Percentiles rank a stretch among this genome's conserved stretches.
These are phyloP conservation scores for Helobdella robusta DNA, from an alignment of 2,888 invertebrate genomes.

Conservation along the genomic window DNA sequence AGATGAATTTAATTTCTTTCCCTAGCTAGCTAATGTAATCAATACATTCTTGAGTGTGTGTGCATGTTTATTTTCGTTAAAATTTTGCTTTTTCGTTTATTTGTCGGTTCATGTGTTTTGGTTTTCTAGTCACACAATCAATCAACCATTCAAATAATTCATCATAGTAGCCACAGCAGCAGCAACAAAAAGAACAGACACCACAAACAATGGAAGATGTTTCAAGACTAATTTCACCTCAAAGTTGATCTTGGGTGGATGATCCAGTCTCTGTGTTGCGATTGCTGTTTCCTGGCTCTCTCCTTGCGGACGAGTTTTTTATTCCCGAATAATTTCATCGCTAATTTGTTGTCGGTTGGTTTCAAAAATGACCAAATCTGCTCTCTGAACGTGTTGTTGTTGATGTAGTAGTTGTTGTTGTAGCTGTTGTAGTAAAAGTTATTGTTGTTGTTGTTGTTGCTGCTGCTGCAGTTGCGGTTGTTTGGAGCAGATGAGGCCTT, in stretches of 20 bases:
- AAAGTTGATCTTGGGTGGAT: constrained; percentile 21
- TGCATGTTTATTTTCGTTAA: no score
- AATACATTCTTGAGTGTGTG: no score
- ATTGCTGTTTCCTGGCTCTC: not conserved
- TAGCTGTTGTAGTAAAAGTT: not conserved
- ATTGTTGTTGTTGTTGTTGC: not conserved
- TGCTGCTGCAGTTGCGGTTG: not conserved
- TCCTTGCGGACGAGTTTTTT: constrained; percentile 98
- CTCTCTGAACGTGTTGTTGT: constrained; percentile 35
- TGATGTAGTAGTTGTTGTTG: constrained; percentile 1
- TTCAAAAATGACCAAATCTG: constrained; percentile 65
- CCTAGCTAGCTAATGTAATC: no score
- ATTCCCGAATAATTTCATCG: constrained; percentile 97
- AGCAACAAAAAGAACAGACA: no score
- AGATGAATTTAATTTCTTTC: no score
- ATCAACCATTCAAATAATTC: no score
- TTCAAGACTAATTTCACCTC: no score
- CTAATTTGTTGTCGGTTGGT: constrained; percentile 96
- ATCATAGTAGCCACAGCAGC: no score
- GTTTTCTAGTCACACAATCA: no score
- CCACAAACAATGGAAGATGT: no score
- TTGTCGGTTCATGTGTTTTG: no score
- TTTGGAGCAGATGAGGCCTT: not conserved
- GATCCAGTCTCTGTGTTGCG: constrained; percentile 11
- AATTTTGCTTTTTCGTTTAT: no score